These are phyloP conservation scores for Gopherus flavomarginatus DNA, from an alignment of 2,113 vertebrate species.

Conservation along the genomic window DNA sequence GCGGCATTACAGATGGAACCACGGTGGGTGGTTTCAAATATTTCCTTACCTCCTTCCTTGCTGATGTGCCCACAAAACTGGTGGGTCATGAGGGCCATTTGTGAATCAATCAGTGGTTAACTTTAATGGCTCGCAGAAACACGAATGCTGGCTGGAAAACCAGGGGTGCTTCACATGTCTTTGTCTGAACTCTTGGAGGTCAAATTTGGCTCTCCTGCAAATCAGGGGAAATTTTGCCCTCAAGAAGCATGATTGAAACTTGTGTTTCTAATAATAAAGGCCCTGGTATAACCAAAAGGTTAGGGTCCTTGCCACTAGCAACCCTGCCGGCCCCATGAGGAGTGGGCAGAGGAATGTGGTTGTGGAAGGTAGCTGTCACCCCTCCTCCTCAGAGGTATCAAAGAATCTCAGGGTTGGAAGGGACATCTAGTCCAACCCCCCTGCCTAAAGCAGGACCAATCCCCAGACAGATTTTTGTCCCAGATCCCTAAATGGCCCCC, in stretches of 20 bases:
- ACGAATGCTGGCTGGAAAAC: background rate
- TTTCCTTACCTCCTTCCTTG: background rate
- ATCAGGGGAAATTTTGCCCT: background rate
- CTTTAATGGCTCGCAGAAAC: accelerated
- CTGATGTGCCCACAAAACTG: background rate
- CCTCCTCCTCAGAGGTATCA: background rate
- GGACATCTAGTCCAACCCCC: too few relatives aligned
- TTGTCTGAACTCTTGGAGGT: accelerated
- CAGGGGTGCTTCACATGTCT: background rate
- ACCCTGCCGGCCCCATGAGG: background rate
- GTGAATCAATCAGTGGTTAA: background rate
- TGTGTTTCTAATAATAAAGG: background rate
- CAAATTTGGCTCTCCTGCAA: accelerated
- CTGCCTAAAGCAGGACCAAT: too few relatives aligned
- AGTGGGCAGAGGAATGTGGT: background rate
- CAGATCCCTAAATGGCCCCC: too few relatives aligned
- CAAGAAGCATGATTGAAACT: background rate
- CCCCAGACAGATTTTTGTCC: too few relatives aligned
- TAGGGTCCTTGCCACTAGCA: background rate
- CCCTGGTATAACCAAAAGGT: background rate
- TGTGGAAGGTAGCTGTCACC: background rate
- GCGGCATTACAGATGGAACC: accelerated
- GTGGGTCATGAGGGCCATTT: background rate
- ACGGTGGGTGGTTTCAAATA: too few relatives aligned
- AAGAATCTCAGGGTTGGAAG: too few relatives aligned